Conservation (phyloP, 64 coral and sea anemone species). For the Stichodactyla helianthus region DNA sequence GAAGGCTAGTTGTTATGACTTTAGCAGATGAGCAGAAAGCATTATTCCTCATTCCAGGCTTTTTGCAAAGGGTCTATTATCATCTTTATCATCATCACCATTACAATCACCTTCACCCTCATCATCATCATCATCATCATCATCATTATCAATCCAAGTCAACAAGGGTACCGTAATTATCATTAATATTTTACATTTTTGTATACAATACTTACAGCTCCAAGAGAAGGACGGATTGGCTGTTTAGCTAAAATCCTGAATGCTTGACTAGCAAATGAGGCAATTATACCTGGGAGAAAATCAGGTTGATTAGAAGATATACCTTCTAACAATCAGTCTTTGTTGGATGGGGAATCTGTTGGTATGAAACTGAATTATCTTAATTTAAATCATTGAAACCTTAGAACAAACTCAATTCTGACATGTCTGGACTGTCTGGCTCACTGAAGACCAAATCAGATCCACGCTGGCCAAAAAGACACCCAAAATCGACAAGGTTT, state of each 20-base stretch:
- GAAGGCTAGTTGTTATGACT: no score
- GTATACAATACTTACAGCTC: constrained; percentile 57
- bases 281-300: constrained; percentile 62
- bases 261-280: constrained; percentile 77
- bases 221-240: constrained; percentile 57
- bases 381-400: neutral
- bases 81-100: no score
- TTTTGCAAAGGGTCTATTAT: no score
- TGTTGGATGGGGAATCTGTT: no score
- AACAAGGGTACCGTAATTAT: neutral
- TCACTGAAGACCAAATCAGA: neutral
- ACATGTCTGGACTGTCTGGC: neutral
- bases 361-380: no score
- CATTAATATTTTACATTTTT: neutral
- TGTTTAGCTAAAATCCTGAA: constrained; percentile 50
- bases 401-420: neutral
- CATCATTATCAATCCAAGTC: no score
- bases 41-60: no score
- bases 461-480: no score
- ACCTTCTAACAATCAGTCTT: neutral
- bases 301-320: neutral
- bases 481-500: no score
- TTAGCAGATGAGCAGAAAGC: no score
- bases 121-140: no score
- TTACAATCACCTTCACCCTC: no score